Evolutionary conservation across 1,140 invertebrate genomes (phyloP).

Genomic region (Bradynema listronoti): DNA sequence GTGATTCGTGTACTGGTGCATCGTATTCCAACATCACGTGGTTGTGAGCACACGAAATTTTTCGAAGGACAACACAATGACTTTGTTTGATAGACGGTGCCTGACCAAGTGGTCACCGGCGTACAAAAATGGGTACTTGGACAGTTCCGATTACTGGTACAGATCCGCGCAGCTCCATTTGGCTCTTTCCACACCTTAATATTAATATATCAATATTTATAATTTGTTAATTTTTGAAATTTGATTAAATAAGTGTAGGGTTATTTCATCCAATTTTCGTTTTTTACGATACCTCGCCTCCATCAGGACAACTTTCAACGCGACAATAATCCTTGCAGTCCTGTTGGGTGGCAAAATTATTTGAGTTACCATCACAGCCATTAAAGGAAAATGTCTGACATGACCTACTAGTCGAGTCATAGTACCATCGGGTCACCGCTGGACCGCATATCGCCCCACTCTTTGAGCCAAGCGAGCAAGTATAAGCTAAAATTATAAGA

Average conservation of each 20-base stretch:
- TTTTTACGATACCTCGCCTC: constrained; percentile 42
- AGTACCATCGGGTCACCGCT: constrained; percentile 55
- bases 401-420: constrained; percentile 52
- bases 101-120: constrained; percentile 55
- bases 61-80: constrained; percentile 55
- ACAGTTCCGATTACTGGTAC: constrained; percentile 54
- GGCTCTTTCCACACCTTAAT: constrained; percentile 53
- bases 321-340: constrained; percentile 54
- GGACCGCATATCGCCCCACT: constrained; percentile 54
- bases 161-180: constrained; percentile 52
- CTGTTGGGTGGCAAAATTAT: constrained; percentile 56
- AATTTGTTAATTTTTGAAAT: not conserved
- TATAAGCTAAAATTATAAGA: constrained; percentile 46
- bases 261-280: not conserved
- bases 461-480: constrained; percentile 54
- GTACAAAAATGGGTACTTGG: constrained; percentile 56
- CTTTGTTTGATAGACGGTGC: constrained; percentile 54
- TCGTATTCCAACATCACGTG: constrained; percentile 51
- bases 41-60: constrained; percentile 55
- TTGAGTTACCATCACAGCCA: constrained; percentile 57
- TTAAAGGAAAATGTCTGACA: constrained; percentile 57
- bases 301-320: constrained; percentile 55
- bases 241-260: not conserved
- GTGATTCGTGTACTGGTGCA: constrained; percentile 50
- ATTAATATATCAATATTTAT: not conserved